Evolutionary conservation across 2,888 invertebrate species (phyloP), one percentile per base, ranked within the genome.

Genomic region (Hemicrepidius hirtus): DNA sequence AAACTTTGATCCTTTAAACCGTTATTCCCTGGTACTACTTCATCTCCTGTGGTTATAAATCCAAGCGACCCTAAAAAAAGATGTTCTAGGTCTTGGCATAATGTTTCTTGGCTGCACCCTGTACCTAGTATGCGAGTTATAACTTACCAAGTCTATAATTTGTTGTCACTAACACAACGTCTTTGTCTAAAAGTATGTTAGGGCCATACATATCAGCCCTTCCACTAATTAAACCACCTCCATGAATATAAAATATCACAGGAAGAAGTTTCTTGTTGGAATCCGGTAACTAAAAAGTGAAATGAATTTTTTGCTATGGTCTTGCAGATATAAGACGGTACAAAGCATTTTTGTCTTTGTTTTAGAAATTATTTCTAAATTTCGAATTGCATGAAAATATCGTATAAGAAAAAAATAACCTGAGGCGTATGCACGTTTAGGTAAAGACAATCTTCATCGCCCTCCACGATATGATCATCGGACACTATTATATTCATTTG

Each of bases 381-480:
- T 28, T 4, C 28, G 3, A 6, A 28, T 28, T 4, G 28, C 6
- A n/a, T n/a, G n/a, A n/a, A n/a, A n/a, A n/a, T n/a, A n/a, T n/a
- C n/a, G n/a, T n/a, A n/a, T n/a, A n/a, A n/a, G n/a, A n/a, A n/a
- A 24, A 13, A 6, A 20, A 24, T 28, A 18, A 46, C 46, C 37
- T 88, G 85, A 12, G 91, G 91, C 5, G 89, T 87, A 81, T 91
- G 91, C 12, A 92, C 90, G 80, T 96, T 96, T 3, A 97, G 86
- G 77, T 94, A 95, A 0, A 97, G 88, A 80, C 96, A 97, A 84
- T 97, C 95, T 85, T 97, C 96, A 73, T 88, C 88, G 0, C 95
- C 95, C 40, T 90, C 90, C 40, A 94, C 18, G 5, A 16, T 63
- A 13, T 20, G 13, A 18, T 59, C 40, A 3, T 37, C 13, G 2